Evolutionary conservation across 2,797 vertebrate genomes (phyloP).

Genomic region (Acrocephalus scirpaceus): DNA sequence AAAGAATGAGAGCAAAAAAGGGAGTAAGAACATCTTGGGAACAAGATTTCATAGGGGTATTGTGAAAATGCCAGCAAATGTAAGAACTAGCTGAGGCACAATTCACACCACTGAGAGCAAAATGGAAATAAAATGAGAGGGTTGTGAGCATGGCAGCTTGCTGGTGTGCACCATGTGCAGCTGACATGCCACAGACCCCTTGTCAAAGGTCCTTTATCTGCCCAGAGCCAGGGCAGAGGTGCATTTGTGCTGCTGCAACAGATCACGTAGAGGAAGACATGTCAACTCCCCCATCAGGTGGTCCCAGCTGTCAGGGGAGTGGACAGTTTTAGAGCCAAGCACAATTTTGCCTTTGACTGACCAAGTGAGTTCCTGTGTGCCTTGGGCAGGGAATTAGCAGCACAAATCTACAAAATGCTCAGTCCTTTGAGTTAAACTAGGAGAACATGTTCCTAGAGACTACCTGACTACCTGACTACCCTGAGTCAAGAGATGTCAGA

Average conservation of each 20-base stretch:
- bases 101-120: neutral
- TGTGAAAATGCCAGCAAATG: neutral
- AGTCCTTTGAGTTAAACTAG: neutral
- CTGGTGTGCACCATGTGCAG: accelerated
- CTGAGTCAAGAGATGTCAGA: neutral
- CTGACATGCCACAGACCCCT: neutral
- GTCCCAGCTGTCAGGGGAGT: neutral
- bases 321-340: accelerated
- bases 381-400: neutral
- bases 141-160: neutral
- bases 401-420: neutral
- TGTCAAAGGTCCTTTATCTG: neutral
- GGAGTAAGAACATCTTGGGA: neutral
- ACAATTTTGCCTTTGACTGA: neutral
- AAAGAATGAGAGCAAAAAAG: neutral
- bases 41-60: neutral
- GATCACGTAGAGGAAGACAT: accelerated
- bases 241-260: neutral
- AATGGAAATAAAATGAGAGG: accelerated
- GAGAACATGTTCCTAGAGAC: neutral
- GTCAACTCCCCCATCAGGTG: neutral
- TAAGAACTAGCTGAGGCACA: neutral
- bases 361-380: neutral
- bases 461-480: no score
- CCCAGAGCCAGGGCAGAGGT: neutral